These are phyloP conservation scores for Cyphomyrus discorhynchus DNA, from an alignment of 2,113 vertebrate genomes.

Conservation along the genomic window DNA sequence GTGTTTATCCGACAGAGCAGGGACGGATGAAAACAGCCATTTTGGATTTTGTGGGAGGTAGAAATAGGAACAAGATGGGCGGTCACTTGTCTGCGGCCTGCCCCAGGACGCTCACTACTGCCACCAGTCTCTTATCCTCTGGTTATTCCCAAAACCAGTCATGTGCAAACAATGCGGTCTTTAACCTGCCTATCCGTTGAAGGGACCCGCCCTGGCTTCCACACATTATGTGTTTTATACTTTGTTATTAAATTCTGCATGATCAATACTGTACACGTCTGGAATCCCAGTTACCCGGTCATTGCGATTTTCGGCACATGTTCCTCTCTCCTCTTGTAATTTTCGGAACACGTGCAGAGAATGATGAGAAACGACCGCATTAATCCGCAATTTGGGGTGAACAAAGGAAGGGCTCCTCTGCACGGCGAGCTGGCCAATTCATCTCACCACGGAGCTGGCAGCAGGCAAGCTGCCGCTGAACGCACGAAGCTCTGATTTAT, in stretches of 20 bases:
- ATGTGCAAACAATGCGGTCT: neutral
- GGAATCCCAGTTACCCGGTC: constrained; percentile 22
- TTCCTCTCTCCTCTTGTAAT: constrained; percentile 25
- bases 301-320: constrained; percentile 26
- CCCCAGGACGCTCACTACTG: neutral
- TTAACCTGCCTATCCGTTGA: constrained; percentile 15
- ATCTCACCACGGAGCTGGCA: constrained; percentile 36
- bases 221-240: constrained; percentile 16
- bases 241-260: constrained; percentile 33
- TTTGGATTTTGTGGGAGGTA: neutral
- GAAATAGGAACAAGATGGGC: neutral
- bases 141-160: neutral
- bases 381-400: constrained; percentile 37
- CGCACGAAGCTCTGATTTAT: constrained; percentile 40
- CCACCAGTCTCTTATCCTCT: neutral
- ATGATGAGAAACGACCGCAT: constrained; percentile 37
- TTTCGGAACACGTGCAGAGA: constrained; percentile 29
- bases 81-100: neutral
- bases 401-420: constrained; percentile 31
- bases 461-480: constrained; percentile 42
- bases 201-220: constrained; percentile 33
- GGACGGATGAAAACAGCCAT: neutral
- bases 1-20: neutral
- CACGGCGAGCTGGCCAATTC: constrained; percentile 31
- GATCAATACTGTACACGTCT: constrained; percentile 39